Conservation (phyloP, 1,140 invertebrate species). For the Eueides isabella region DNA sequence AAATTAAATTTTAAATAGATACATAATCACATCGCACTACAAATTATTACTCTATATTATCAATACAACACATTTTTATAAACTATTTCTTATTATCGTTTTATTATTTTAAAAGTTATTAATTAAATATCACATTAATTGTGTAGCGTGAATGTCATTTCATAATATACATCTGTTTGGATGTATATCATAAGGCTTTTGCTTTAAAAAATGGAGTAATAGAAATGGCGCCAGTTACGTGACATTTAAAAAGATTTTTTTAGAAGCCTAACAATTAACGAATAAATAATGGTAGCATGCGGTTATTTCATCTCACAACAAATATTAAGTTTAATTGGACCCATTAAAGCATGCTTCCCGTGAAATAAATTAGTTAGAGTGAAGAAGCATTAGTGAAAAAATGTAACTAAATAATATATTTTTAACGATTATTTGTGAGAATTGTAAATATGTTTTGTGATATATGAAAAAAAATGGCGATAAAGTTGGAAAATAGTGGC, state of each 20-base stretch:
- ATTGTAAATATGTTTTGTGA: background rate
- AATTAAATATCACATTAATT: slow-evolving; percentile 15
- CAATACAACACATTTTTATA: background rate
- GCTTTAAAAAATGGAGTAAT: background rate
- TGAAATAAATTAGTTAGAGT: slow-evolving; percentile 47
- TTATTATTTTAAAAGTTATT: background rate
- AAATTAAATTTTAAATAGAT: background rate
- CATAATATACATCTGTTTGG: background rate
- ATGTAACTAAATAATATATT: slow-evolving; percentile 47
- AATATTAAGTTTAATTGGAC: slow-evolving; percentile 61
- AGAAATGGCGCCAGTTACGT: slow-evolving; percentile 10
- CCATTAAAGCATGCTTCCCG: slow-evolving; percentile 57
- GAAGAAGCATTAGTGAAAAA: slow-evolving; percentile 68
- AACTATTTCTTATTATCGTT: background rate
- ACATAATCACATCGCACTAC: background rate
- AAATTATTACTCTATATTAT: background rate
- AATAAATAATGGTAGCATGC: slow-evolving; percentile 47
- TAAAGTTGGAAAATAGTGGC: background rate
- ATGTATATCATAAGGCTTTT: background rate
- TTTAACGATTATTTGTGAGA: slow-evolving; percentile 1
- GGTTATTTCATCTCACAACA: slow-evolving; percentile 76
- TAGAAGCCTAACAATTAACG: background rate
- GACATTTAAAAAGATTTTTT: slow-evolving; percentile 3
- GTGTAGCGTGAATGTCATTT: background rate
- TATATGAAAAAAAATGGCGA: background rate